Base-by-base conservation (phyloP, 2,888 invertebrate species). In the Xestoiulus laeticollis region DNA sequence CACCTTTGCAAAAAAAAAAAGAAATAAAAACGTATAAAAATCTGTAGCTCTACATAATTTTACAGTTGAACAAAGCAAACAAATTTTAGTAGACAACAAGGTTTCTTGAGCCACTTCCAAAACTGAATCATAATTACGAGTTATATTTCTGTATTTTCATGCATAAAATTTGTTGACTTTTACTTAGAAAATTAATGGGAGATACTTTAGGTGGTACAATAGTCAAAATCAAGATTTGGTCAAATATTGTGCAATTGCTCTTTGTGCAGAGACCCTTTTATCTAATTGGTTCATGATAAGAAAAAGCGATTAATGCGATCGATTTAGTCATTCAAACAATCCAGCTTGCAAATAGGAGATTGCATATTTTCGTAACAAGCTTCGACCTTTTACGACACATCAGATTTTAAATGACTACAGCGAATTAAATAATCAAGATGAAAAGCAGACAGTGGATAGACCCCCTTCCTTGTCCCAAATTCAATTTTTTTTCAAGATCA, bases 211-310 rank as follows among this genome's bases (percentile, higher is more conserved):
- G 59, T 5, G 22, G 8, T 59, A 59, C n/a, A n/a, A 59, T 22
- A 59, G 22, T n/a, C 59, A 59, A 59, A 59, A 59, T 59, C n/a
- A 59, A 59, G 59, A 22, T 8, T 59, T 59, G 59, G 8, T 59
- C 22, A 59, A 59, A 59, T n/a, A 59, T n/a, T 59, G 59, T 59
- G 59, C 59, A 59, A n/a, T 59, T 59, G n/a, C 59, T 59, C 59
- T 8, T 22, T 59, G 59, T 59, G 22, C 59, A 59, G 59, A 59
- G 22, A 22, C 22, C 59, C n/a, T 59, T 43, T 22, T n/a, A n/a
- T 19, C 48, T n/a, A 59, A 22, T 22, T 22, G 59, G 6, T 22
- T 4, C 59, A n/a, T 59, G 59, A n/a, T 59, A 59, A 22, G n/a
- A 22, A 59, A 53, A 22, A 59, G 3, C 19, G 8, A n/a, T 4